Base-by-base conservation (phyloP, 1,140 invertebrate genomes). In the Ceratina australensis region DNA sequence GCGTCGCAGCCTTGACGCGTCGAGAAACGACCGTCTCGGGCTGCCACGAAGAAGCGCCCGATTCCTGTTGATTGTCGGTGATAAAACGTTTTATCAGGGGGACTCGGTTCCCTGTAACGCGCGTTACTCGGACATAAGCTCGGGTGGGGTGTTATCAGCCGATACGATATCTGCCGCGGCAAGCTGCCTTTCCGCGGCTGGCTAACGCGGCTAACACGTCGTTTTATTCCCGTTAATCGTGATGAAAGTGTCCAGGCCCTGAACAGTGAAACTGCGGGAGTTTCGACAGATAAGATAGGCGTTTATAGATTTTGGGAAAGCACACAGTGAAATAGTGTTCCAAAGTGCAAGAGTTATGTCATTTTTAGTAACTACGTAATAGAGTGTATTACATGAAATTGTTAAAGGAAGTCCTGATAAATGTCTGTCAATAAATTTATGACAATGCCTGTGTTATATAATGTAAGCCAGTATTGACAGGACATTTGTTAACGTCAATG, bases 161-260 rank as follows among this genome's bases (percentile, higher is more conserved):
- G 85, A 87, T 87, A 87, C 56, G 81, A 57, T 87, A 87, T 85
- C 81, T 74, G 49, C 20, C 71, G 50, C 78, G 80, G 52, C 63
- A 63, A 22, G 33, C 66, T 52, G 73, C 68, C 66, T 84, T 84
- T 66, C 74, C 60, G 71, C 47, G 65, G 28, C 65, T n/a, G n/a
- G 47, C 56, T 47, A 33, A 57, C 73, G 15, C 26, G 20, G 52
- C 80, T 72, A 60, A 78, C 59, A 74, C 59, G 66, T 63, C 76
- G 61, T 28, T 66, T 47, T 12, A 20, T 67, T 18, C 28, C 52
- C 33, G 24, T 67, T 52, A 8, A 3, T 50, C 18, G 33, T 10
- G 24, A 42, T n/a, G 15, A 33, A 60, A 76, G 66, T 33, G 22
- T 24, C 20, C 49, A 16, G 10, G 15, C 3, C 4, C 4, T 22